Evolutionary conservation across 2,113 vertebrate genomes (phyloP), one percentile per base, ranked within the genome.

Genomic region (Monopterus albus): DNA sequence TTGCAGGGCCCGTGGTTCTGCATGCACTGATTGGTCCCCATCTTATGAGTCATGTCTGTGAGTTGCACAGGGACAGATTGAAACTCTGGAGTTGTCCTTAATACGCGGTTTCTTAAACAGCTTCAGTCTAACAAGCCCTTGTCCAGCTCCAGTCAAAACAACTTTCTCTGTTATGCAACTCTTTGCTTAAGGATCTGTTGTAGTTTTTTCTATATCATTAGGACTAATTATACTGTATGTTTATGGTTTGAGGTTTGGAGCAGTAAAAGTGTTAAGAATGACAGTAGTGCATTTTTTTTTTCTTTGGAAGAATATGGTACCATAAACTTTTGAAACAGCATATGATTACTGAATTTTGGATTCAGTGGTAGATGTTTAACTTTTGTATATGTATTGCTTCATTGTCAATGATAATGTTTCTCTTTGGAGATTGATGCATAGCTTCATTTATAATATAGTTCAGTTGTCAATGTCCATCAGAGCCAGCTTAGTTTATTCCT

Each of bases 321-420:
- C n/a, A n/a, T n/a, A n/a, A n/a, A n/a, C n/a, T n/a, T n/a, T n/a
- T n/a, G n/a, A 23, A 46, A 65, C 26, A 55, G 45, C 12, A 2
- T 63, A 53, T 58, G 33, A 51, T 83, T 78, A 15, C 51, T 82
- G 81, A 72, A 76, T 77, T 87, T 86, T 81, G 88, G 67, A 82
- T 80, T 76, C 45, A 69, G 33, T 45, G 9, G 82, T 83, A 68
- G 68, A 87, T 85, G 68, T 87, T 87, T 75, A 84, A 84, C 82
- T 69, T 61, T 49, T 71, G 17, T 50, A 26, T 66, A 12, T 50
- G 25, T 61, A 62, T 35, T 21, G 33, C 42, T 36, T 74, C 42
- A 51, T 75, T 47, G 14, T 18, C n/a, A 29, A n/a, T n/a, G 17
- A 51, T 21, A 52, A 10, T 10, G n/a, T 52, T 58, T 36, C 5